Conservation (phyloP, 1,140 invertebrate genomes). For the Papilio machaon region DNA sequence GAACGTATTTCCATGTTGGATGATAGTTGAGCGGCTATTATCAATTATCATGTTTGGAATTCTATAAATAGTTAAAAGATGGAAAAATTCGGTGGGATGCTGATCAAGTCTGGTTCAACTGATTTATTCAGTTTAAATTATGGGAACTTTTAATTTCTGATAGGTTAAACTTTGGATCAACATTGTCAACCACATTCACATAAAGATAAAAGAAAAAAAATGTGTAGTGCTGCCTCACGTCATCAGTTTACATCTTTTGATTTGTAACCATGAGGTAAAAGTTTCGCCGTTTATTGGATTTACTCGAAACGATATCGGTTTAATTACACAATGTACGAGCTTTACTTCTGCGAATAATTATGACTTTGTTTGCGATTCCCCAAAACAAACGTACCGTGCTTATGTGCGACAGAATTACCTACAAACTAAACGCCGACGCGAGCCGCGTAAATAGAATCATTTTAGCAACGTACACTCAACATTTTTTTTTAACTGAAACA, state of each 20-base stretch:
- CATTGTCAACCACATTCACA: neutral
- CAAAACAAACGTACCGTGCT: constrained; percentile 76
- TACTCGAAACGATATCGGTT: constrained; percentile 51
- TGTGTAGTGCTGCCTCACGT: neutral
- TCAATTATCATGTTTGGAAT: neutral
- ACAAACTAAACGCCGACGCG: constrained; percentile 69
- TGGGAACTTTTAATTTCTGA: neutral
- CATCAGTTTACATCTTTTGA: neutral
- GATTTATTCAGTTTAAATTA: neutral
- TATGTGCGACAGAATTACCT: constrained; percentile 72
- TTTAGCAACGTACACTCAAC: constrained; percentile 74
- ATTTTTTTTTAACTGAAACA: constrained; percentile 55
- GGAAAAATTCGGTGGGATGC: neutral
- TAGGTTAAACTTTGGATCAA: too few species aligned
- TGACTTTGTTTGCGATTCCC: constrained; percentile 74
- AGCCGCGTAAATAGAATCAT: constrained; percentile 74
- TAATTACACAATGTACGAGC: constrained; percentile 60
- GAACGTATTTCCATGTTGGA: too few species aligned
- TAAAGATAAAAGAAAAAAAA: neutral
- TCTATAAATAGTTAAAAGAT: neutral
- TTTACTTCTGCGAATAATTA: constrained; percentile 71
- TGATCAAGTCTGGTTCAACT: neutral
- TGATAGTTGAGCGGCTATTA: neutral
- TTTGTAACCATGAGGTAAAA: constrained; percentile 24
- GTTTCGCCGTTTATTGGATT: constrained; percentile 40